These are phyloP conservation scores for Eunapius fragilis DNA, from an alignment of 37 sponge, comb jelly and placozoan species.

Conservation along the genomic window DNA sequence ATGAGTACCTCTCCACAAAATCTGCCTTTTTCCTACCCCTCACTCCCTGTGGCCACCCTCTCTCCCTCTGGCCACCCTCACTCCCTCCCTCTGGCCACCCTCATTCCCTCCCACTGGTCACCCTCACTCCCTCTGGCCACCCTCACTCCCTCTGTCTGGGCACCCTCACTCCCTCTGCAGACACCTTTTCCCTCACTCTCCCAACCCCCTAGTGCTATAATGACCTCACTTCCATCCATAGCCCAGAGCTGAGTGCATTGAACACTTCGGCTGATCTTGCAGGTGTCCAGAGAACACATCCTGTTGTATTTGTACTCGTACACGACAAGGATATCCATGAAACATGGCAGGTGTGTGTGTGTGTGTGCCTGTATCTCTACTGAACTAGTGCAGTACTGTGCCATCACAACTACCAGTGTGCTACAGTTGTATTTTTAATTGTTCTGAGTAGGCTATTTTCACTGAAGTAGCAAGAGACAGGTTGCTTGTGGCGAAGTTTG, in stretches of 20 bases:
- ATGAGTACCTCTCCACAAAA: background rate
- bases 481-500: conserved; percentile 25
- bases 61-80: background rate
- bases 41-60: background rate
- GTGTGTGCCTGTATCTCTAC: too few species aligned
- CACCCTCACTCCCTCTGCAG: too few species aligned
- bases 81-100: too few species aligned
- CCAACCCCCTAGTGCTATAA: background rate
- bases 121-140: background rate
- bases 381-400: too few species aligned
- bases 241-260: conserved; percentile 6
- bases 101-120: background rate
- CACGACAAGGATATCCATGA: conserved; percentile 33
- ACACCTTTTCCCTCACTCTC: background rate
- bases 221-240: background rate
- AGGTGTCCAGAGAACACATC: conserved; percentile 34
- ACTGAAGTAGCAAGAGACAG: conserved; percentile 27
- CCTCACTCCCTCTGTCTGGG: background rate
- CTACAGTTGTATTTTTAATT: background rate
- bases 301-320: conserved; percentile 48
- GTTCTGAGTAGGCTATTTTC: background rate
- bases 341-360: conserved; percentile 37
- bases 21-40: too few species aligned
- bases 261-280: conserved; percentile 24
- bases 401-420: too few species aligned